These are phyloP conservation scores for Melanogrammus aeglefinus DNA, from an alignment of 2,797 vertebrate species.

Conservation along the genomic window DNA sequence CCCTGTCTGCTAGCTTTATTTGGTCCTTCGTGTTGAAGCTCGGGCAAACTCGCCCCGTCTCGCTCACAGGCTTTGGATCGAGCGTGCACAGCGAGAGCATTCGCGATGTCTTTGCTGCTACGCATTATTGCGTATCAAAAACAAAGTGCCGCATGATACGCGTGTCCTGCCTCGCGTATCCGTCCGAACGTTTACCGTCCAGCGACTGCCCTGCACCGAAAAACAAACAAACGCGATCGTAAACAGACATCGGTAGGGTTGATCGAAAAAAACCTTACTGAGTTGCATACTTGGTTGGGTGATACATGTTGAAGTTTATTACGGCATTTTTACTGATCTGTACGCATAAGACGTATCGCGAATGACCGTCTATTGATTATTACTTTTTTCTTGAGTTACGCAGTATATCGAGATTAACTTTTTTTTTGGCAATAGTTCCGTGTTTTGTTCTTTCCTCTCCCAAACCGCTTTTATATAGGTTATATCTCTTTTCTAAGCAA, in stretches of 20 bases:
- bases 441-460: conserved; percentile 32
- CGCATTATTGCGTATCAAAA: background rate
- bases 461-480: conserved; percentile 48
- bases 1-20: conserved; percentile 49
- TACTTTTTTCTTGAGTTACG: conserved; percentile 51
- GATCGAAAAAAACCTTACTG: background rate
- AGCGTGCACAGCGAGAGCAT: too few species aligned
- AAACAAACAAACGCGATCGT: conserved; percentile 16
- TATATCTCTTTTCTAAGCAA: conserved; percentile 55
- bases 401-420: conserved; percentile 34
- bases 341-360: conserved; percentile 60
- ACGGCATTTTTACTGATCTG: conserved; percentile 50
- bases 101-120: background rate
- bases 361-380: conserved; percentile 58
- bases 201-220: conserved; percentile 4
- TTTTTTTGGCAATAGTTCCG: conserved; percentile 27
- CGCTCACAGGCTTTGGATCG: background rate
- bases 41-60: background rate
- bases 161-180: background rate
- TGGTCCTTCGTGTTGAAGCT: conserved; percentile 35
- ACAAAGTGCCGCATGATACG: background rate
- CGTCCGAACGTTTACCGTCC: conserved; percentile 35
- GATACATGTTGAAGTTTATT: conserved; percentile 30
- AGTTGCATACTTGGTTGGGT: conserved; percentile 25
- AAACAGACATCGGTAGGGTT: conserved; percentile 11